Conservation (phyloP, 2,797 vertebrate species). For the Falco berigora region DNA sequence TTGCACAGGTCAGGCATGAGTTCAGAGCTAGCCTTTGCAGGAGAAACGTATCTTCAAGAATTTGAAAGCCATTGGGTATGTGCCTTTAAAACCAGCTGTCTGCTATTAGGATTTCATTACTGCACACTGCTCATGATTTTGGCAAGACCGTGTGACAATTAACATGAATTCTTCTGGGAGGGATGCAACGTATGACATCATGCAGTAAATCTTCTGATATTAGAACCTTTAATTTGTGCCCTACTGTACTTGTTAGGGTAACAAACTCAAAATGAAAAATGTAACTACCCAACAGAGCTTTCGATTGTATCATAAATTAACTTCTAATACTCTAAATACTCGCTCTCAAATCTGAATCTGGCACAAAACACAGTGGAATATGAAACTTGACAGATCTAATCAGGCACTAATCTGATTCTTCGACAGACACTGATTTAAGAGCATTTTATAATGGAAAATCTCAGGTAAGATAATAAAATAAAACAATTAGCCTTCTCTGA, state of each 20-base stretch:
- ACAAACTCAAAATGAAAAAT: slow-evolving; percentile 57
- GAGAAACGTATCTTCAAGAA: not conserved
- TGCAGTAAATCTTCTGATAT: slow-evolving; percentile 56
- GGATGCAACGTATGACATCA: slow-evolving; percentile 64
- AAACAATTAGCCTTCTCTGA: slow-evolving; percentile 34
- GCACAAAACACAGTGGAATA: not conserved
- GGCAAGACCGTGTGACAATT: slow-evolving; percentile 62
- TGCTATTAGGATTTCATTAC: slow-evolving; percentile 64
- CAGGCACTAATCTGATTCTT: not conserved
- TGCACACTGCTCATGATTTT: slow-evolving; percentile 36
- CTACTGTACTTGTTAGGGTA: slow-evolving; percentile 58
- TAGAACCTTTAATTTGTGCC: slow-evolving; percentile 59
- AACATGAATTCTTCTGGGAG: slow-evolving; percentile 55
- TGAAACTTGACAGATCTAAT: slow-evolving; percentile 1
- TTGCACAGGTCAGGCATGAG: not conserved
- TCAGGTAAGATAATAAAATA: not conserved
- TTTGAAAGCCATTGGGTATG: not conserved
- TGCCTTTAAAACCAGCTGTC: slow-evolving; percentile 35
- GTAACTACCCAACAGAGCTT: slow-evolving; percentile 62
- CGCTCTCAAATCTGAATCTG: slow-evolving; percentile 6
- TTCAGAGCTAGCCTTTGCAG: not conserved
- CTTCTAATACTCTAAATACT: slow-evolving; percentile 45
- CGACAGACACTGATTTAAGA: slow-evolving; percentile 39
- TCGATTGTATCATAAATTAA: slow-evolving; percentile 40
- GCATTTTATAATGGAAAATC: not conserved